Evolutionary conservation across 2,888 invertebrate species (phyloP), one percentile per base, ranked within the genome.

Genomic region (Agonopterix alstromeriana): DNA sequence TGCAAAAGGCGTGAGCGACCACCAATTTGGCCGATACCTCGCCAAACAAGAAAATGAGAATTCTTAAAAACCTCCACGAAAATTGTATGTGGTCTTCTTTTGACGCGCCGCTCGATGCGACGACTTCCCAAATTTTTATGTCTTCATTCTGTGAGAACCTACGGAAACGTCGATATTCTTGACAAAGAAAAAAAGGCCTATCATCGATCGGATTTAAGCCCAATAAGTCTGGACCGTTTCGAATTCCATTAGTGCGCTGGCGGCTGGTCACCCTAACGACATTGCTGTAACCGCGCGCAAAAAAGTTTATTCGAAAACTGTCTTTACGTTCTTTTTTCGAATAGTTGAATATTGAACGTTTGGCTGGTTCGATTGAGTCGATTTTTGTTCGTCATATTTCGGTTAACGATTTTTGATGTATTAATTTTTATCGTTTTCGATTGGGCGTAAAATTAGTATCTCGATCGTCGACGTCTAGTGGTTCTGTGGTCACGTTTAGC

Each of bases 61-160:
- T 72, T 71, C 73, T 71, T 68, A 70, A 69, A 76, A 77, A 63
- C 67, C 63, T 71, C 73, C 72, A 35, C 67, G 70, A 76, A 27
- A 73, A 82, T 83, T 78, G 78, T 72, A 83, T 84, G 87, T 82
- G 86, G 86, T 81, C 82, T 61, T 53, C 73, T 68, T 85, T 86
- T 82, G 85, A 82, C 73, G 73, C 73, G 75, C 86, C 87, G 85
- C 78, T 12, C 55, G 17, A 27, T 27, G 27, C 27, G 27, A 27
- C 48, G 54, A 45, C 62, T 65, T 65, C 72, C 73, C 73, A 81
- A 79, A 85, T 82, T 81, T 84, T 86, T 87, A 88, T 84, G 87
- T 88, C 88, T 88, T 87, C 83, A 88, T 88, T 73, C 75, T 71
- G 79, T 80, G 84, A 79, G 84, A 85, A 81, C 71, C 67, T 65